Evolutionary conservation across 2,888 invertebrate genomes (phyloP).

Genomic region (Drosophila borealis): DNA sequence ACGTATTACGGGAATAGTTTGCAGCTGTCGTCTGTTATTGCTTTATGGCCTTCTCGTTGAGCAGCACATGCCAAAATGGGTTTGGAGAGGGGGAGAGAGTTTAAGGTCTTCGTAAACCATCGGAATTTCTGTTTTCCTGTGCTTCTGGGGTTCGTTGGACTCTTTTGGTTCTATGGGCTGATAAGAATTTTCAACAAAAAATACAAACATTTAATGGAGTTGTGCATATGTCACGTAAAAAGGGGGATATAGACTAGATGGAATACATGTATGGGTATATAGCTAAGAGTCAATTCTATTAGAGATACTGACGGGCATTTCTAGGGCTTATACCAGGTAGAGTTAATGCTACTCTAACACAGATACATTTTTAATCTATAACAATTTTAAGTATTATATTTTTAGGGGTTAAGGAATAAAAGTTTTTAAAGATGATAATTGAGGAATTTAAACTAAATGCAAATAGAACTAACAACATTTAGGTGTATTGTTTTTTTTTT

Average conservation of each 20-base stretch:
- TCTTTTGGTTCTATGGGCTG: constrained; percentile 23
- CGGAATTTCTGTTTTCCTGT: constrained; percentile 35
- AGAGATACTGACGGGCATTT: not conserved
- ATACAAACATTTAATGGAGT: not conserved
- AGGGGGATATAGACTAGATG: not conserved
- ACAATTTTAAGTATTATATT: too few relatives aligned
- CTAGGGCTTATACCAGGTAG: not conserved
- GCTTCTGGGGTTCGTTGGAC: constrained; percentile 50
- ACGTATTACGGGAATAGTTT: constrained; percentile 65
- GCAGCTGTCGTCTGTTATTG: constrained; percentile 70
- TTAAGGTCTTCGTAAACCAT: constrained; percentile 15
- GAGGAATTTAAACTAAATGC: too few relatives aligned
- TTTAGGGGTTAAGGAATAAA: too few relatives aligned
- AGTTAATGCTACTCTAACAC: too few relatives aligned
- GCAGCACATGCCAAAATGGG: constrained; percentile 55
- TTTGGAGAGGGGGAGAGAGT: constrained; percentile 13
- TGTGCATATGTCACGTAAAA: not conserved
- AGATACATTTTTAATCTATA: too few relatives aligned
- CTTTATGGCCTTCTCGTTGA: constrained; percentile 35
- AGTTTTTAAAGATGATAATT: too few relatives aligned
- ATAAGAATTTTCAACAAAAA: constrained; percentile 37
- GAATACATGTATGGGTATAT: not conserved
- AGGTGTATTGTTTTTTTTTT: too few relatives aligned
- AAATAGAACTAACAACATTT: too few relatives aligned
- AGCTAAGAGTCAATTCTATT: not conserved